A percentile compares a stretch with the other conserved stretches of the same genome.
Conservation (phyloP, 2,888 invertebrate genomes). For the Odontothrips loti region DNA sequence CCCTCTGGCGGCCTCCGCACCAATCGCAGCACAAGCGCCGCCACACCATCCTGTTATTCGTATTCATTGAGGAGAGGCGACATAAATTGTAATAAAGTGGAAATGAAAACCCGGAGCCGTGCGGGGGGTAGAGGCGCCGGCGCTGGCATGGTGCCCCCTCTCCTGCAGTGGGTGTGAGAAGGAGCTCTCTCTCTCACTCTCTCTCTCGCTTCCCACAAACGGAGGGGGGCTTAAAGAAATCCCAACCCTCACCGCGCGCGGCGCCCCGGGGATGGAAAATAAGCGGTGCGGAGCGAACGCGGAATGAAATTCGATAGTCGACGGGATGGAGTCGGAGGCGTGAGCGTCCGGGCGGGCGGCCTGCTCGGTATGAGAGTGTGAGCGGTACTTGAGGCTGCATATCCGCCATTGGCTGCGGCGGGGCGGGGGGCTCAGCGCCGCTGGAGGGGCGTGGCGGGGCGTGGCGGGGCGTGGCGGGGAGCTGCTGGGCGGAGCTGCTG, state of each 20-base stretch:
- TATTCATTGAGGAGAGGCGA: constrained; percentile 19
- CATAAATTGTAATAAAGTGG: constrained; percentile 24
- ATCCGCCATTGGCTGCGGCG: too few relatives aligned
- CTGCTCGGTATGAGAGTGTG: too few relatives aligned
- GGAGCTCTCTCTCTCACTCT: neutral
- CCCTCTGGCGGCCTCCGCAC: neutral
- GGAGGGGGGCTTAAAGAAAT: neutral
- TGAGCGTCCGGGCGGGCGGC: too few relatives aligned
- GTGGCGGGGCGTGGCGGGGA: neutral
- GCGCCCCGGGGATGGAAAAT: neutral
- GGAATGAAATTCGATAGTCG: constrained; percentile 7
- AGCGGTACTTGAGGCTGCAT: too few relatives aligned
- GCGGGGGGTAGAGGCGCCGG: neutral
- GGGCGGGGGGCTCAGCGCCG: neutral
- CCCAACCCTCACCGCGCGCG: neutral
- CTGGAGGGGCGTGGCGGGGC: neutral
- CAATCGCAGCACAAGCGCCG: constrained; percentile 5
- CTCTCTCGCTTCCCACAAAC: too few relatives aligned
- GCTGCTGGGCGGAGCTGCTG: neutral
- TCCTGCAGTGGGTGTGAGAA: neutral
- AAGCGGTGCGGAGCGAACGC: neutral
- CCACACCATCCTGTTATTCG: neutral
- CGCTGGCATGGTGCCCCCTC: neutral
- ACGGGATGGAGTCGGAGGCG: neutral
- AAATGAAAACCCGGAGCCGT: neutral